phyloP scores from a whole-genome alignment of 2,888 invertebrate genomes.

The Diplazon laetatorius region DNA sequence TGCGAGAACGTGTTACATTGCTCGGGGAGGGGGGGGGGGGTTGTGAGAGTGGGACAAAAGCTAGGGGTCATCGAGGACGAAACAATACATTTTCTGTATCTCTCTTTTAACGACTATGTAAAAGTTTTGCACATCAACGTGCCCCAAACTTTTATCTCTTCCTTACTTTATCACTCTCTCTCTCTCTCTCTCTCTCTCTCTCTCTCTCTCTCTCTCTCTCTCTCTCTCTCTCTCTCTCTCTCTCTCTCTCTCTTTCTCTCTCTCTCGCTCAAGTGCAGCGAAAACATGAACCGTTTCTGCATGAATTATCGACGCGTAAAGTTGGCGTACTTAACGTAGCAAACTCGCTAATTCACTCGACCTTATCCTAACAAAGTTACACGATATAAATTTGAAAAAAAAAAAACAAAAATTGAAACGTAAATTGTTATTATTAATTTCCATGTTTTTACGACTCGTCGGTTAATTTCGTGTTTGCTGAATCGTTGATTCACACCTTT shows the following conservation, averaged over 20 bases:
- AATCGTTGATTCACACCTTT: background rate
- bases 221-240: background rate
- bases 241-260: background rate
- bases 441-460: background rate
- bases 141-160: constrained; percentile 23
- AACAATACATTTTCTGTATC: background rate
- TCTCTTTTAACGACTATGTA: constrained; percentile 1
- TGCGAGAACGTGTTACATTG: too few species aligned
- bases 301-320: constrained; percentile 47
- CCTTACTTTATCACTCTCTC: too few species aligned
- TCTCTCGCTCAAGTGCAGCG: constrained; percentile 6
- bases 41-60: too few species aligned
- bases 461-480: background rate
- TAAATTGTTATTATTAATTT: too few species aligned
- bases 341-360: background rate
- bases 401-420: too few species aligned
- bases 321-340: constrained; percentile 17
- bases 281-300: constrained; percentile 16
- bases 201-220: too few species aligned
- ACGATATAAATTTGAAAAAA: background rate
- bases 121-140: constrained; percentile 22
- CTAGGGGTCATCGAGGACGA: too few species aligned
- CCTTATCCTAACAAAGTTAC: background rate
- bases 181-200: too few species aligned
- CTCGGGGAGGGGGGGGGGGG: too few species aligned